Percentiles rank a stretch among this genome's conserved stretches.
Conservation (phyloP, 2,888 invertebrate species). For the Tetheella fluctuosa region DNA sequence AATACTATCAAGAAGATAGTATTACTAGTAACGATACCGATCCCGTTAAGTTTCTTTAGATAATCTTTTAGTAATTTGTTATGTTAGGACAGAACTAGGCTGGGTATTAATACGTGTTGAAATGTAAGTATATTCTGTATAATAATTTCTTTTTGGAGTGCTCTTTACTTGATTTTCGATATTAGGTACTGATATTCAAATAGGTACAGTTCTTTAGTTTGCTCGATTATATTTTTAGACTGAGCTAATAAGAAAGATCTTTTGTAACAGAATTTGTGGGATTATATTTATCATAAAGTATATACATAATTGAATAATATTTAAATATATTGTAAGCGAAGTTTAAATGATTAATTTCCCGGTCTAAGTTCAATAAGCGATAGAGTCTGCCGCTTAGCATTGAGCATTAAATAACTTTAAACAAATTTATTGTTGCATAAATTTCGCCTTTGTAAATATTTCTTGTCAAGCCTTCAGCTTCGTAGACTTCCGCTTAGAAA, state of each 20-base stretch:
- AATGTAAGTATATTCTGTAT: neutral
- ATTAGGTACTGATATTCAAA: neutral
- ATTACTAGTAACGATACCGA: neutral
- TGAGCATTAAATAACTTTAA: constrained; percentile 18
- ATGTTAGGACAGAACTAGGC: neutral
- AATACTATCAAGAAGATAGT: neutral
- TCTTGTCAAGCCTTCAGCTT: constrained; percentile 16
- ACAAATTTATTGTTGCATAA: constrained; percentile 25
- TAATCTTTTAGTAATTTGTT: neutral
- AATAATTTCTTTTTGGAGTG: neutral
- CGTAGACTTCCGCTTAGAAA: constrained; percentile 8
- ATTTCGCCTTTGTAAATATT: constrained; percentile 21
- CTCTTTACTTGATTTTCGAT: neutral
- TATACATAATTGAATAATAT: neutral
- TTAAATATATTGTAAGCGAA: neutral
- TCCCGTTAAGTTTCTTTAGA: neutral
- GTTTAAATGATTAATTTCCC: constrained; percentile 20
- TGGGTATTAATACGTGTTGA: neutral
- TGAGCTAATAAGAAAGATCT: no score
- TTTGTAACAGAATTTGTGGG: no score
- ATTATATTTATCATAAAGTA: neutral
- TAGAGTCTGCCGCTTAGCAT: constrained; percentile 11
- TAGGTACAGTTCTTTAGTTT: neutral
- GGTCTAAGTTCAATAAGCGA: constrained; percentile 20
- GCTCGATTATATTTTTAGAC: neutral